Evolutionary conservation across 2,113 vertebrate genomes (phyloP).

Genomic region (Pyxicephalus adspersus): DNA sequence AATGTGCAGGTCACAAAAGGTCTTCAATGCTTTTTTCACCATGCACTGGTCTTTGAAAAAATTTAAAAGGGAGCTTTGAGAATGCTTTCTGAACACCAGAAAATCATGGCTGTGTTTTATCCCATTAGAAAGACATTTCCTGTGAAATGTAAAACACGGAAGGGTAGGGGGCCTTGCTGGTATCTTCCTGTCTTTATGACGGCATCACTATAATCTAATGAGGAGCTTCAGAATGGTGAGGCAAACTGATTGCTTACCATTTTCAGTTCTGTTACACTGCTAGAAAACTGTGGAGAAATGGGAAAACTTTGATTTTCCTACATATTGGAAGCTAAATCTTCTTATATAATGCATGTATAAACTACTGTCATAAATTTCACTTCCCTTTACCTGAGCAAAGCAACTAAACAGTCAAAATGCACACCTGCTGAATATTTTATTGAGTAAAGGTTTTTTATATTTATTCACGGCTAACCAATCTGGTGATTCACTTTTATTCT

Average conservation of each 20-base stretch:
- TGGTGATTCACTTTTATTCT: no score
- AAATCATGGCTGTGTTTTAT: constrained; percentile 25
- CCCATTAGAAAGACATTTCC: constrained; percentile 33
- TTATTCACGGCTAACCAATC: no score
- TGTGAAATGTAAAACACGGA: constrained; percentile 39
- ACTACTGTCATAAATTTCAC: no score
- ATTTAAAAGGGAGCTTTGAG: constrained; percentile 39
- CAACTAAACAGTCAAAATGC: no score
- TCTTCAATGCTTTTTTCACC: constrained; percentile 24
- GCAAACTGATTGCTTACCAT: not conserved
- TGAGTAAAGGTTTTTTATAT: no score
- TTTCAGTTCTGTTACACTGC: not conserved
- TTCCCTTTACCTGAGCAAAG: no score
- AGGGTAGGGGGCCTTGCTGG: not conserved
- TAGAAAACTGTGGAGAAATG: no score
- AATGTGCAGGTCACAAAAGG: constrained; percentile 31
- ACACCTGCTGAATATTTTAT: no score
- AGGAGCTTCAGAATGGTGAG: not conserved
- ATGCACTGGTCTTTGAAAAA: constrained; percentile 37
- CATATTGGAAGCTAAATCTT: no score
- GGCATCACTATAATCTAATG: not conserved
- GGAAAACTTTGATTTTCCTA: no score
- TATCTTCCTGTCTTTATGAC: not conserved
- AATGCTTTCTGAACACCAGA: constrained; percentile 22
- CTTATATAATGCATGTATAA: no score